These are phyloP conservation scores for Auanema freiburgensis DNA, from an alignment of 2,888 invertebrate species.

Conservation along the genomic window DNA sequence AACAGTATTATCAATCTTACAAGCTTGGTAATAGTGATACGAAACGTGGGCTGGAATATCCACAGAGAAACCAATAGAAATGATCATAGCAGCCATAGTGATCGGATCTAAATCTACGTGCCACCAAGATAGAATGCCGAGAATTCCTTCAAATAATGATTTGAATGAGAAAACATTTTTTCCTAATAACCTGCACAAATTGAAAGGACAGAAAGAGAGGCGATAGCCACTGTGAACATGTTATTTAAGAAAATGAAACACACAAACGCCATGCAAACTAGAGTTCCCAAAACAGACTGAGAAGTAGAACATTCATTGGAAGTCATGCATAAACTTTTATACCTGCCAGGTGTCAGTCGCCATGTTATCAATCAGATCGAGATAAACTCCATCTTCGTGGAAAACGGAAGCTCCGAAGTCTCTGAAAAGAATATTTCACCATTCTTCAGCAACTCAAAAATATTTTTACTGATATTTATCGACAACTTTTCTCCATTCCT, in stretches of 20 bases:
- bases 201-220: conserved; percentile 51
- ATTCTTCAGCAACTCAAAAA: background rate
- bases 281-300: conserved; percentile 56
- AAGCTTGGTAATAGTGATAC: conserved; percentile 56
- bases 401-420: conserved; percentile 53
- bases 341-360: conserved; percentile 55
- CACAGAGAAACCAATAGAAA: conserved; percentile 60
- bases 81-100: conserved; percentile 61
- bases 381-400: conserved; percentile 57
- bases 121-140: conserved; percentile 57
- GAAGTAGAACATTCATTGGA: background rate
- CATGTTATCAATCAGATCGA: conserved; percentile 61
- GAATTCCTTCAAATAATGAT: conserved; percentile 39
- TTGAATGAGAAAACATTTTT: background rate
- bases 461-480: conserved; percentile 47
- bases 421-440: conserved; percentile 8
- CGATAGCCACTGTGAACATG: conserved; percentile 59
- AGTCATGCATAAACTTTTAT: background rate
- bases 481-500: conserved; percentile 53
- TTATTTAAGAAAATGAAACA: conserved; percentile 61
- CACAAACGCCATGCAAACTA: conserved; percentile 59
- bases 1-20: conserved; percentile 17
- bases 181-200: conserved; percentile 41
- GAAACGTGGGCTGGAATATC: conserved; percentile 61
- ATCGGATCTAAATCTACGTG: conserved; percentile 60